Conservation (phyloP, 2,113 vertebrate species). For the Rhynchopsitta pachyrhyncha region DNA sequence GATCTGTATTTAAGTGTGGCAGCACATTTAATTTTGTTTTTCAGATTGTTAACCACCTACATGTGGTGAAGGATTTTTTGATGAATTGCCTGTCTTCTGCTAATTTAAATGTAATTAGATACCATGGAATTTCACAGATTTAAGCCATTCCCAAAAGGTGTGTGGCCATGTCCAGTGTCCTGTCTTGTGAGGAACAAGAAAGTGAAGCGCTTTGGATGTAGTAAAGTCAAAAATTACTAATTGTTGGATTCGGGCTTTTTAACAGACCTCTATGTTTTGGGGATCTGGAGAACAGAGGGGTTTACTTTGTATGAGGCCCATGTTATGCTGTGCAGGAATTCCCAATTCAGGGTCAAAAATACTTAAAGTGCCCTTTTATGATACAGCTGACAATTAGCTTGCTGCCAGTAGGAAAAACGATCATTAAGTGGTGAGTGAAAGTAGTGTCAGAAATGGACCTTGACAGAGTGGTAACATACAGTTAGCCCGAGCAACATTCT, state of each 20-base stretch:
- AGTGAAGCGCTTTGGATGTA: neutral
- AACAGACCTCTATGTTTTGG: neutral
- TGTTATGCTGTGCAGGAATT: constrained; percentile 3
- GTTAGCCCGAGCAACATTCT: constrained; percentile 55
- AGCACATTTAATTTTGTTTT: neutral
- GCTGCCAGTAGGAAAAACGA: constrained; percentile 17
- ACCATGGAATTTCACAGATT: neutral
- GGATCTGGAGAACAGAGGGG: neutral
- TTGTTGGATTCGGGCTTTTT: neutral
- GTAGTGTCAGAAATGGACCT: neutral
- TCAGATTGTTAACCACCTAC: neutral
- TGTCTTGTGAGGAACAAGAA: neutral
- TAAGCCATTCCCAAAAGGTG: neutral
- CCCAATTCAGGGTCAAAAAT: neutral
- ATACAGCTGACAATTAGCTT: neutral
- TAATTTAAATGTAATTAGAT: neutral
- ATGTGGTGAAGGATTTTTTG: neutral
- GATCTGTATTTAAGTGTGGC: neutral
- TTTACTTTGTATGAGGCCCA: neutral
- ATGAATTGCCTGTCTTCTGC: neutral
- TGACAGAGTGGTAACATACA: constrained; percentile 65
- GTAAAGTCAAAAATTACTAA: neutral
- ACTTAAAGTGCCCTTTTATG: neutral
- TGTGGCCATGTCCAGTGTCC: neutral
- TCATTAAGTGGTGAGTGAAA: constrained; percentile 52